Conservation (phyloP, 1,140 invertebrate genomes). For the Diorhabda elongata region DNA sequence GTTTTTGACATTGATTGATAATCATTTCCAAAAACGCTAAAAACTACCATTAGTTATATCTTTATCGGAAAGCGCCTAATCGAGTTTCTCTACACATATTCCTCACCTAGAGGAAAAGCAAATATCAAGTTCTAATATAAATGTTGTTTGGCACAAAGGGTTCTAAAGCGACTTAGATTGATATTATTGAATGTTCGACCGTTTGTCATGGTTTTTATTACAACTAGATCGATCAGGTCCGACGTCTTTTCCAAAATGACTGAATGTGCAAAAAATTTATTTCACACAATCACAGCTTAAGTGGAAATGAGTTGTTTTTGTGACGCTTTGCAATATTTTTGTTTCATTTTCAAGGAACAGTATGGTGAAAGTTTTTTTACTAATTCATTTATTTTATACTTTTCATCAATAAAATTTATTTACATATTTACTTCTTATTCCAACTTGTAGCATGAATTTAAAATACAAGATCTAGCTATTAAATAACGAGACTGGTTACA, state of each 20-base stretch:
- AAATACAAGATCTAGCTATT: no score
- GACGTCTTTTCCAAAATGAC: background rate
- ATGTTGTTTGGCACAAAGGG: conserved; percentile 9
- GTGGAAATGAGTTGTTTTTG: no score
- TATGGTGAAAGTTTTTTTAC: no score
- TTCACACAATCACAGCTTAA: no score
- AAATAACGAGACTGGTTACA: no score
- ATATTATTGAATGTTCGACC: conserved; percentile 18
- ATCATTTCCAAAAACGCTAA: conserved; percentile 14
- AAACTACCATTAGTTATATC: conserved; percentile 16
- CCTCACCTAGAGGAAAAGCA: conserved; percentile 5
- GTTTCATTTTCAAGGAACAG: no score
- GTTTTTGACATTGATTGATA: conserved; percentile 11
- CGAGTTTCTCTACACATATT: conserved; percentile 7
- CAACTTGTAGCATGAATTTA: no score
- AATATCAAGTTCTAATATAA: conserved; percentile 14
- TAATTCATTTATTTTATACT: no score
- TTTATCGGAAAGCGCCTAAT: conserved; percentile 4
- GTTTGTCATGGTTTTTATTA: conserved; percentile 17
- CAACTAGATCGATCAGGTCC: conserved; percentile 9
- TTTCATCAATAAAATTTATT: no score
- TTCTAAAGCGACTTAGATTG: conserved; percentile 10
- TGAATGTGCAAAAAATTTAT: no score
- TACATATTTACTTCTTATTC: no score
- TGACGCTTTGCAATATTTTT: no score